Conservation (phyloP, 2,888 invertebrate genomes). For the Mesoligia furuncula region DNA sequence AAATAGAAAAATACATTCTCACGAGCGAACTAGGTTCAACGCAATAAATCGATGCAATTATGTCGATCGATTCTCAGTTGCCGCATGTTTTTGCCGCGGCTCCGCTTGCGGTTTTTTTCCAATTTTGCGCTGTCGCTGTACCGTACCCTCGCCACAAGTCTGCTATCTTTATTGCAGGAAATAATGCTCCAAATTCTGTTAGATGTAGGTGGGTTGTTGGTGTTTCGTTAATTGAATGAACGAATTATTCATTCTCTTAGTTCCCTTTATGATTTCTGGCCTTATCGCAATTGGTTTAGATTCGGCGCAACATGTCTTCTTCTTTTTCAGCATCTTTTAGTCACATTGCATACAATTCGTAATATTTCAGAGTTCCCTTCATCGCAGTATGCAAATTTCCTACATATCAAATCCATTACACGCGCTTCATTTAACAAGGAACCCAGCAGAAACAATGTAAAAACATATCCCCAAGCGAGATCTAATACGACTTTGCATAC, state of each 20-base stretch:
- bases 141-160: conserved; percentile 61
- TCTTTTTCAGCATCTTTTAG: not conserved
- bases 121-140: conserved; percentile 41
- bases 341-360: not conserved
- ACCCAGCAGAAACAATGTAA: conserved; percentile 51
- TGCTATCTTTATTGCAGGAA: conserved; percentile 65
- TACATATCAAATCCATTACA: conserved; percentile 27
- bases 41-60: conserved; percentile 67
- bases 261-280: conserved; percentile 1
- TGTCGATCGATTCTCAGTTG: conserved; percentile 63
- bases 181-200: conserved; percentile 65
- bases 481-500: conserved; percentile 60
- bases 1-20: conserved; percentile 71
- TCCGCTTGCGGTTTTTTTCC: conserved; percentile 53
- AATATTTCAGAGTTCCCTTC: not conserved
- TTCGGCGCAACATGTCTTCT: not conserved
- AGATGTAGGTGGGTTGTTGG: conserved; percentile 43
- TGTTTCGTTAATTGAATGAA: conserved; percentile 45
- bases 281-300: not conserved
- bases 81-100: conserved; percentile 48
- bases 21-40: conserved; percentile 65
- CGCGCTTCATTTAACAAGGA: conserved; percentile 55
- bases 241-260: conserved; percentile 30
- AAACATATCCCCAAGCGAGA: conserved; percentile 54
- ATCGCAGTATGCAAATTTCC: not conserved